Conservation (phyloP, 1,140 invertebrate genomes). For the Dysdera silvatica region DNA sequence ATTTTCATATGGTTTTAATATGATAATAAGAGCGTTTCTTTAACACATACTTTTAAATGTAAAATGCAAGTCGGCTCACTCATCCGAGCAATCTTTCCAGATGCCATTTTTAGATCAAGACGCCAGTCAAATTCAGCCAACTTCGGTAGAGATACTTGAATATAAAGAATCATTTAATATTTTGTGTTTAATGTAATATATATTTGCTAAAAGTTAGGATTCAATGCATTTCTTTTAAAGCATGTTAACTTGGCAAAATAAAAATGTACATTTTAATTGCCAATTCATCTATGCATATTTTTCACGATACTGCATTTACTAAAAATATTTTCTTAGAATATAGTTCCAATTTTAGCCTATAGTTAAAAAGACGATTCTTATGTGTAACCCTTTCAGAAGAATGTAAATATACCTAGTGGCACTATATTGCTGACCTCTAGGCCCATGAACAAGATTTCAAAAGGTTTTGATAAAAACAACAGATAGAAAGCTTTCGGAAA, state of each 20-base stretch:
- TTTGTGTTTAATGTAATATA: not conserved
- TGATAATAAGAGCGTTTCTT: not conserved
- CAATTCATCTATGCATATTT: too few species aligned
- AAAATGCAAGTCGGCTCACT: conserved; percentile 27
- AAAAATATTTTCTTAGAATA: too few species aligned
- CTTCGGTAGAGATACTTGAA: conserved; percentile 25
- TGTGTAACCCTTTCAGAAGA: too few species aligned
- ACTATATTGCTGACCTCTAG: too few species aligned
- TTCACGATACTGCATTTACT: too few species aligned
- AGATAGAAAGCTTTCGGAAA: too few species aligned
- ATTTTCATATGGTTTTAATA: not conserved
- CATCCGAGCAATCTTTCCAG: conserved; percentile 19
- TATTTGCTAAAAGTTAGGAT: not conserved
- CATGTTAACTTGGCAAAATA: not conserved
- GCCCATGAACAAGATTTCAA: too few species aligned
- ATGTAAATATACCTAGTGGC: too few species aligned
- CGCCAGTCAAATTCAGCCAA: conserved; percentile 28
- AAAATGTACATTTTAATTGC: not conserved
- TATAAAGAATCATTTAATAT: not conserved
- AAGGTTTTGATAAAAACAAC: too few species aligned
- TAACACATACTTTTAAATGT: conserved; percentile 20
- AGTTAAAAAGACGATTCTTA: too few species aligned
- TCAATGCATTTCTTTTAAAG: not conserved
- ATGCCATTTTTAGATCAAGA: conserved; percentile 30
- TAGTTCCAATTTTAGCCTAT: too few species aligned